A percentile compares a stretch with the other conserved stretches of the same genome.
phyloP scores from a whole-genome alignment of 2,113 vertebrate genomes.

The Rhineura floridana region DNA sequence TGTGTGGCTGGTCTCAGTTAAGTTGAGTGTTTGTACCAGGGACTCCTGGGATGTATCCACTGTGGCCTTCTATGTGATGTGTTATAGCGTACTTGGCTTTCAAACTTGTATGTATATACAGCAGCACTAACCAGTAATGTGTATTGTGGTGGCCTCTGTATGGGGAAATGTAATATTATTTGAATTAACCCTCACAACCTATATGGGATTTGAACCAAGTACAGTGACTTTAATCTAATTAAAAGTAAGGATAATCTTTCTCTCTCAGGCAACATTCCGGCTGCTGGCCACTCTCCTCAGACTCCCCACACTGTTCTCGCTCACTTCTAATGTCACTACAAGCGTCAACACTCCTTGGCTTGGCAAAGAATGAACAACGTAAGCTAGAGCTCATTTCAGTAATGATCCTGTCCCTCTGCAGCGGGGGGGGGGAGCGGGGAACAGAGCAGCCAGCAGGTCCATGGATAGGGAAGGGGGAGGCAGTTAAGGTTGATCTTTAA shows the following conservation, averaged over 20 bases:
- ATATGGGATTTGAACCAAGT: not conserved
- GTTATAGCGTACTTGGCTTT: too few relatives aligned
- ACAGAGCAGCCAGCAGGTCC: not conserved
- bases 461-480: fast-evolving
- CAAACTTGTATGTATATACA: too few relatives aligned
- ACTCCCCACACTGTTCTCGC: conserved; percentile 11
- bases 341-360: conserved; percentile 18
- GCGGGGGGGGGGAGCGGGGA: too few relatives aligned
- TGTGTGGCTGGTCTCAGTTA: too few relatives aligned
- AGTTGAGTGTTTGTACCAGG: too few relatives aligned
- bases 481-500: not conserved
- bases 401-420: fast-evolving
- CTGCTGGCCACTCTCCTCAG: not conserved
- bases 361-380: not conserved
- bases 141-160: too few relatives aligned
- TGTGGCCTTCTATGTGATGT: too few relatives aligned
- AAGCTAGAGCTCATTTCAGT: not conserved
- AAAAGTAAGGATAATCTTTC: not conserved
- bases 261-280: not conserved
- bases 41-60: too few relatives aligned
- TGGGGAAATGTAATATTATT: too few relatives aligned
- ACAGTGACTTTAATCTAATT: not conserved
- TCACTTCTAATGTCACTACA: conserved; percentile 34
- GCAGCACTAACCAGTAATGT: too few relatives aligned
- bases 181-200: not conserved